A percentile compares a stretch with the other conserved stretches of the same genome.
Conservation (phyloP, 2,888 invertebrate species). For the Schrankia costaestrigalis region DNA sequence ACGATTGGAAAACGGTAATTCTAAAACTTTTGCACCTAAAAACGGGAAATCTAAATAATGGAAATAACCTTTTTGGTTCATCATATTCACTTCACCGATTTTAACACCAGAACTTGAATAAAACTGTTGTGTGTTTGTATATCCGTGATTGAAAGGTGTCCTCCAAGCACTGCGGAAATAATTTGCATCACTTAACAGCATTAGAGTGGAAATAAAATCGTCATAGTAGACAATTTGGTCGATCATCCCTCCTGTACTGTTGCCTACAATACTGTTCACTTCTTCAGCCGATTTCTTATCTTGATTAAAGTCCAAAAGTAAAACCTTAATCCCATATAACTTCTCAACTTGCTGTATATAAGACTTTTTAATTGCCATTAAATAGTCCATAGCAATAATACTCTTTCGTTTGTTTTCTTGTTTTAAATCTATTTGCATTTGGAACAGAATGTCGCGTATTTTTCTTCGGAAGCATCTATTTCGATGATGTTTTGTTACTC, state of each 20-base stretch:
- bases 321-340: slow-evolving; percentile 39
- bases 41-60: slow-evolving; percentile 39
- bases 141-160: slow-evolving; percentile 44
- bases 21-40: slow-evolving; percentile 49
- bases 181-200: slow-evolving; percentile 50
- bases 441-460: slow-evolving; percentile 38
- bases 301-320: slow-evolving; percentile 45
- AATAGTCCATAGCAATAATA: slow-evolving; percentile 46
- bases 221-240: slow-evolving; percentile 36
- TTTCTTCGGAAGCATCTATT: slow-evolving; percentile 48
- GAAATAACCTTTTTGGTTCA: slow-evolving; percentile 51
- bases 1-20: slow-evolving; percentile 41
- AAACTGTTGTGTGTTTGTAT: slow-evolving; percentile 41
- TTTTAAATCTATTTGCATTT: slow-evolving; percentile 37
- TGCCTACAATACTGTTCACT: slow-evolving; percentile 41
- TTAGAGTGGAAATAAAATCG: slow-evolving; percentile 46
- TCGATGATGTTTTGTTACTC: slow-evolving; percentile 43
- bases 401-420: slow-evolving; percentile 38
- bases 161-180: slow-evolving; percentile 53
- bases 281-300: slow-evolving; percentile 31
- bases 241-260: slow-evolving; percentile 37
- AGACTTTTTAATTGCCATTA: slow-evolving; percentile 41
- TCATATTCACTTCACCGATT: slow-evolving; percentile 52
- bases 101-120: slow-evolving; percentile 23
- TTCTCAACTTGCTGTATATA: slow-evolving; percentile 40